Evolutionary conservation across 2,797 vertebrate species (phyloP), one percentile per base, ranked within the genome.

Genomic region (Pseudomugil gertrudae): DNA sequence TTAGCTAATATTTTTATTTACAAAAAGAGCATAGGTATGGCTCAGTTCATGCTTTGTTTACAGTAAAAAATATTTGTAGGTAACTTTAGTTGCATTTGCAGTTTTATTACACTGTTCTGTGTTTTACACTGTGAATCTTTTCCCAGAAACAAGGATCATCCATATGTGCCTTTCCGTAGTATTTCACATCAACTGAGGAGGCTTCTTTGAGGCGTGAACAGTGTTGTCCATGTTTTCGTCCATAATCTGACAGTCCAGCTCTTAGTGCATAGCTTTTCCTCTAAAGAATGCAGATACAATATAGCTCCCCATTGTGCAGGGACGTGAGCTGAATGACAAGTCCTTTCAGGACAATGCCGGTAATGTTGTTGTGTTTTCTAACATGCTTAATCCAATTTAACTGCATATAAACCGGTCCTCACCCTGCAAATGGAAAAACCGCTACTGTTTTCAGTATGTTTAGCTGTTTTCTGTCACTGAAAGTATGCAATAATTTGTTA

Each of bases 211-310:
- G 57, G 57, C 57, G 30, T 72, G 54, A 76, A 85, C 73, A 83
- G 59, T 78, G 75, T 56, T 2, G 70, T 85, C 76, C 71, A 67
- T 82, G 63, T 82, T 86, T 72, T n/a, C 50, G 72, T 72, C 63
- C 68, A 56, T 66, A 67, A 64, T 57, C 57, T 55, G 79, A 60
- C 60, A 57, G 68, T 68, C 45, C 48, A 27, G 74, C 74, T 51
- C 65, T 29, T 58, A 81, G 78, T 32, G 35, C 66, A 63, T 62
- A 56, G 66, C 57, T 68, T 70, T 33, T 79, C 33, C 30, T 29
- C 74, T 72, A 43, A 71, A 63, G 83, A 89, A 84, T 83, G 79
- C 80, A 76, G 71, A 75, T 60, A 47, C 66, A 60, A 60, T 45
- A 78, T 69, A 81, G 80, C 62, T 59, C 43, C 51, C 77, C 52